A percentile compares a stretch with the other conserved stretches of the same genome.
Evolutionary conservation across 1,140 invertebrate genomes (phyloP).

Genomic region (Cotesia typhae): DNA sequence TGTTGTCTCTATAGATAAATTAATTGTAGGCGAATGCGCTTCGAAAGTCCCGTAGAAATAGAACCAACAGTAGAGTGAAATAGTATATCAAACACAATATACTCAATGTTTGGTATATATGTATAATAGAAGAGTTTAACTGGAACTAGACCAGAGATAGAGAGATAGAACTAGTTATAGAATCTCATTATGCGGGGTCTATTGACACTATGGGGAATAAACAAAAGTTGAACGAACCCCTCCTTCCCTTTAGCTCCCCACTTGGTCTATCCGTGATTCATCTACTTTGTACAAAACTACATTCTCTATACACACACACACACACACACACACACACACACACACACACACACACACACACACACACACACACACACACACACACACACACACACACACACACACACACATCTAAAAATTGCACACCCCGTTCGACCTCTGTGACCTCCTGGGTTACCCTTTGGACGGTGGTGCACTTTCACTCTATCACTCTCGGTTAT

Average conservation of each 20-base stretch:
- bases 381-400: not conserved
- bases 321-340: not conserved
- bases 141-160: too few species aligned
- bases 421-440: not conserved
- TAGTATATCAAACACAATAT: too few species aligned
- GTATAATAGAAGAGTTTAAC: too few species aligned
- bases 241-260: not conserved
- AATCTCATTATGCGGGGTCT: conserved; percentile 39
- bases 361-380: too few species aligned
- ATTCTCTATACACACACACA: too few species aligned
- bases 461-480: not conserved
- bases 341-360: too few species aligned
- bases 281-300: conserved; percentile 3
- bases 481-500: not conserved
- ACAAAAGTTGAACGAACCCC: conserved; percentile 39
- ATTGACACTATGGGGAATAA: conserved; percentile 35
- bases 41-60: not conserved
- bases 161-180: conserved; percentile 8
- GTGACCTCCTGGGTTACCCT: not conserved
- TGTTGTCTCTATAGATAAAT: conserved; percentile 10
- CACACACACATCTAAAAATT: not conserved
- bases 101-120: too few species aligned
- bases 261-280: conserved; percentile 20
- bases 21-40: conserved; percentile 1
- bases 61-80: not conserved